Percentiles rank a stretch among this genome's conserved stretches.
These are phyloP conservation scores for Dorcus parallelipipedus DNA, from an alignment of 2,888 invertebrate genomes.

Conservation along the genomic window DNA sequence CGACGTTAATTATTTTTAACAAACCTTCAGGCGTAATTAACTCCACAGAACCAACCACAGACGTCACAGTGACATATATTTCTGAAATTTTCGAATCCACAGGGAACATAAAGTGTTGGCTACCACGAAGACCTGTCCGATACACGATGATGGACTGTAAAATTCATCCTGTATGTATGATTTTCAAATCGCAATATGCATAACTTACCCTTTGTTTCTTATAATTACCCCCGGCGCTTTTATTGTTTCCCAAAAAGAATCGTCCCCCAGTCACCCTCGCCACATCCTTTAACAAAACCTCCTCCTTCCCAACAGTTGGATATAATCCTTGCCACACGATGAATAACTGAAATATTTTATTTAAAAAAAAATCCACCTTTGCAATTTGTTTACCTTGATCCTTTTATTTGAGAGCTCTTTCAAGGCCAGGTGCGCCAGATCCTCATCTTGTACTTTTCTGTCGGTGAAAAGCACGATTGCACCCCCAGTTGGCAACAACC, in stretches of 20 bases:
- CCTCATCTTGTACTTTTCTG: constrained; percentile 54
- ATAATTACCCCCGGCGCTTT: neutral
- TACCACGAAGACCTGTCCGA: constrained; percentile 23
- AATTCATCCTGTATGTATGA: neutral
- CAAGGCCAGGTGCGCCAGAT: constrained; percentile 49
- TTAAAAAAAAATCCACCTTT: neutral
- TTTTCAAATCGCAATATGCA: neutral
- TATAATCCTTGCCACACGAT: constrained; percentile 51
- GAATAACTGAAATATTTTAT: constrained; percentile 43
- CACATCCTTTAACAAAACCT: constrained; percentile 49
- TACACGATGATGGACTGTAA: constrained; percentile 25
- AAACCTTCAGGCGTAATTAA: too few species aligned
- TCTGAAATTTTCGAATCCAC: constrained; percentile 42
- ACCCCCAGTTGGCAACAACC: constrained; percentile 60
- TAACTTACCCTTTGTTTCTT: neutral
- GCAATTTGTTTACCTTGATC: constrained; percentile 43
- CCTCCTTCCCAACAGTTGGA: constrained; percentile 46
- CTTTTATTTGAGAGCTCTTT: constrained; percentile 49
- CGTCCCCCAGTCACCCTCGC: constrained; percentile 50
- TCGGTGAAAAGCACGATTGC: constrained; percentile 62
- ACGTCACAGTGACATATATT: constrained; percentile 33
- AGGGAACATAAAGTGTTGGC: constrained; percentile 45
- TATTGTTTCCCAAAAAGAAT: constrained; percentile 32
- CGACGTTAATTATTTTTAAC: too few species aligned
- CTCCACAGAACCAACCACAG: too few species aligned